Base-by-base conservation (phyloP, 2,113 vertebrate genomes). In the Equus quagga region DNA sequence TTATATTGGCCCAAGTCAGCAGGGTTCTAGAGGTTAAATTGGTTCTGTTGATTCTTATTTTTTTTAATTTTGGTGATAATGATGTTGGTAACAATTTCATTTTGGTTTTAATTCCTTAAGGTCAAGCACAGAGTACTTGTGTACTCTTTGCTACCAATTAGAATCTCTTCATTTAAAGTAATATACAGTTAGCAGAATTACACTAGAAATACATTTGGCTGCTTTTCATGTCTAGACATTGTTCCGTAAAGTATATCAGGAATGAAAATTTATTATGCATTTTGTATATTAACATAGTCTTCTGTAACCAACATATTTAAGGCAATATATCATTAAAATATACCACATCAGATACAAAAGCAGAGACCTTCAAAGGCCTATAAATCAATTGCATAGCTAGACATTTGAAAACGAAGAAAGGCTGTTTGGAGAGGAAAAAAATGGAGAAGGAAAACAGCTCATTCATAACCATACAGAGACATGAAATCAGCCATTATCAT, bases 191-290 rank as follows among this genome's bases (percentile, higher is more conserved):
- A 51, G 41, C 41, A 49, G 41, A 84, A 44, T 41, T 67, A 72
- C 2, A 26, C 23, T 5, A 51, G 28, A 24, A 73, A 86, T 10
- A 62, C 33, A 80, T 62, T 73, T 46, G 33, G 44, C 8, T 28
- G 1, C 21, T 80, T 79, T 75, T 36, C 41, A 51, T 49, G n/a
- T 64, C 12, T 49, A 75, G 79, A 75, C 67, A 56, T 70, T 75
- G 7, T 82, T 86, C 1, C 80, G 46, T 64, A 91, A 79, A 36
- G 12, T 24, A 12, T 69, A 72, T 56, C 18, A 78, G 18, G 23
- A 93, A 56, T 81, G 67, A 60, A 85, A 93, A 81, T 65, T 76
- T 36, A 64, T 93, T 92, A 65, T 85, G 17, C 23, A 64, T 80
- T 81, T 62, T 81, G 5, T 41, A 44, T 90, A 70, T 75, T 89